Evolutionary conservation across 2,113 vertebrate genomes (phyloP).

Genomic region (Azemiops feae): DNA sequence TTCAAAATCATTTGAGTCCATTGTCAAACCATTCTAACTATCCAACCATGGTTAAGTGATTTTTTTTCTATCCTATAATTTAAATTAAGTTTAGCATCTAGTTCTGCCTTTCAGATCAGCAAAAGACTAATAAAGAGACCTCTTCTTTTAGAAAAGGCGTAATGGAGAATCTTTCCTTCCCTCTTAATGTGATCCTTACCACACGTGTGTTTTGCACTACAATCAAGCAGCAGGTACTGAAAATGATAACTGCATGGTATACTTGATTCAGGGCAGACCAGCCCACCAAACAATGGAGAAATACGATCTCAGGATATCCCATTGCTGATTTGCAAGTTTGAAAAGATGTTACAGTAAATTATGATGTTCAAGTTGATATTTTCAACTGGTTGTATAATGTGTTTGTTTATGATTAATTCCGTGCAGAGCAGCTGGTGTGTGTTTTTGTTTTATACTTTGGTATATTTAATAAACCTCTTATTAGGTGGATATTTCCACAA

Average conservation of each 20-base stretch:
- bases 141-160: background rate
- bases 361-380: background rate
- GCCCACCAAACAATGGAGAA: background rate
- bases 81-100: background rate
- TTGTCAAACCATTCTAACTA: background rate
- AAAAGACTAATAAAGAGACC: background rate
- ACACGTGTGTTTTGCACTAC: background rate
- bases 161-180: background rate
- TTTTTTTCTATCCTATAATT: background rate
- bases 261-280: background rate
- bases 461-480: background rate
- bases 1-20: background rate
- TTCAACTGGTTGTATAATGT: background rate
- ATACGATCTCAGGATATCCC: background rate
- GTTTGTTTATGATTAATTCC: background rate
- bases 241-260: too few species aligned
- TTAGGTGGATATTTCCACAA: background rate
- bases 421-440: background rate
- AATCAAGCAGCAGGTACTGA: background rate
- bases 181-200: background rate
- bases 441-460: background rate
- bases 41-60: background rate
- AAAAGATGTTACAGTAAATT: background rate
- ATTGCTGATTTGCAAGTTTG: background rate
- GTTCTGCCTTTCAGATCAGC: background rate